Conservation (phyloP, 2,888 invertebrate genomes). For the Leptura quadrifasciata region DNA sequence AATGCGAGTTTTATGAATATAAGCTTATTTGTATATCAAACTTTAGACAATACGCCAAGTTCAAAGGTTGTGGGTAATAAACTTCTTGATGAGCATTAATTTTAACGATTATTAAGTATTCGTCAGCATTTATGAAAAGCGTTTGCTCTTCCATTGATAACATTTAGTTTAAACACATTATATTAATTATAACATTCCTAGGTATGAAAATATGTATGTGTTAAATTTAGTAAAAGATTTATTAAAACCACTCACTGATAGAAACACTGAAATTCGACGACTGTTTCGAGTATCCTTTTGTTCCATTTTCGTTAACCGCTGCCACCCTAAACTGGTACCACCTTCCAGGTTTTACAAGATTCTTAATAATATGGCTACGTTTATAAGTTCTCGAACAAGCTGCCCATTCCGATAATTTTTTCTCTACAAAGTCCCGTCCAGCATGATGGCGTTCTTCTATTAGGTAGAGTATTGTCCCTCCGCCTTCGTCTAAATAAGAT, state of each 20-base stretch:
- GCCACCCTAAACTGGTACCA: conserved; percentile 90
- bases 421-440: conserved; percentile 80
- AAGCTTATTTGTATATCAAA: too few relatives aligned
- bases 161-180: too few relatives aligned
- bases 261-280: conserved; percentile 78
- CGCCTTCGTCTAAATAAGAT: conserved; percentile 36
- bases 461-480: conserved; percentile 74
- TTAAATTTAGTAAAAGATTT: neutral
- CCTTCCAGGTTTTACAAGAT: conserved; percentile 80
- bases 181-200: too few relatives aligned
- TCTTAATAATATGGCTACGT: conserved; percentile 76
- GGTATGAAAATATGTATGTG: too few relatives aligned
- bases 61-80: too few relatives aligned
- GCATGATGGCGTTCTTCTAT: conserved; percentile 84
- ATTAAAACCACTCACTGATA: conserved; percentile 66
- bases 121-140: too few relatives aligned
- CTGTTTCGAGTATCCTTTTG: conserved; percentile 81
- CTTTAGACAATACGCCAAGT: too few relatives aligned
- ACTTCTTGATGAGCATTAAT: too few relatives aligned
- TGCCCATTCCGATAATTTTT: conserved; percentile 81
- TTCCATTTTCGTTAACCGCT: conserved; percentile 83
- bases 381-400: conserved; percentile 76
- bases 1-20: too few relatives aligned
- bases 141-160: too few relatives aligned
- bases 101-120: too few relatives aligned